A percentile compares a stretch with the other conserved stretches of the same genome.
Conservation (phyloP, 2,113 vertebrate genomes). For the Colius striatus region DNA sequence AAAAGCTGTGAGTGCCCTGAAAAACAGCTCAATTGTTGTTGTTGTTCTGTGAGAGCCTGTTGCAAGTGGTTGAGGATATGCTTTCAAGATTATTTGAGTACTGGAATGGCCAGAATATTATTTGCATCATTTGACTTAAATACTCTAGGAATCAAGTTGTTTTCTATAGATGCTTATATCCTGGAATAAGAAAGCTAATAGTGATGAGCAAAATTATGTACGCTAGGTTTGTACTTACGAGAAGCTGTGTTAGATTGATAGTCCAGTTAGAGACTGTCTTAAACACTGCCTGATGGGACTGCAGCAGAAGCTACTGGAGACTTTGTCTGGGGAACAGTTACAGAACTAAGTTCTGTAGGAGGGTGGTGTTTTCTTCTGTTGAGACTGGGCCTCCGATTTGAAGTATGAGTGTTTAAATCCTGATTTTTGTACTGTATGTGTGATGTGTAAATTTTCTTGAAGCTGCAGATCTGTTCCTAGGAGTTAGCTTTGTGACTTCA, state of each 20-base stretch:
- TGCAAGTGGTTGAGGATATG: background rate
- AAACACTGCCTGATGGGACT: background rate
- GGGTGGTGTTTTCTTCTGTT: background rate
- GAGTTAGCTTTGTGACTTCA: background rate
- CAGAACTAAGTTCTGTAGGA: background rate
- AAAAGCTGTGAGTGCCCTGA: background rate
- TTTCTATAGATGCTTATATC: background rate
- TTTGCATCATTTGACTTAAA: background rate
- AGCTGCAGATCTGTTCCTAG: background rate
- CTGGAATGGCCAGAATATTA: background rate
- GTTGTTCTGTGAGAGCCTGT: background rate
- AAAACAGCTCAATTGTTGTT: fast-evolving
- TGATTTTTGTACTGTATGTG: background rate
- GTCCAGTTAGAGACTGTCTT: background rate
- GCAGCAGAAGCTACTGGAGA: background rate
- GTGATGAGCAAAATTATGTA: fast-evolving
- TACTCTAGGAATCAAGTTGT: background rate
- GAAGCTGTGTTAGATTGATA: background rate
- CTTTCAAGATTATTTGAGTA: background rate
- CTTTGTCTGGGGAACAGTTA: background rate
- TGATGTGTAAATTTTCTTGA: background rate
- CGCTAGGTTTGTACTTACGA: background rate
- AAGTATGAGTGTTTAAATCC: background rate
- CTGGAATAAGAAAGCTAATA: background rate
- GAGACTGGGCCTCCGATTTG: background rate